Conservation (phyloP, 92 coral and sea anemone genomes). For the Heliopora coerulea region DNA sequence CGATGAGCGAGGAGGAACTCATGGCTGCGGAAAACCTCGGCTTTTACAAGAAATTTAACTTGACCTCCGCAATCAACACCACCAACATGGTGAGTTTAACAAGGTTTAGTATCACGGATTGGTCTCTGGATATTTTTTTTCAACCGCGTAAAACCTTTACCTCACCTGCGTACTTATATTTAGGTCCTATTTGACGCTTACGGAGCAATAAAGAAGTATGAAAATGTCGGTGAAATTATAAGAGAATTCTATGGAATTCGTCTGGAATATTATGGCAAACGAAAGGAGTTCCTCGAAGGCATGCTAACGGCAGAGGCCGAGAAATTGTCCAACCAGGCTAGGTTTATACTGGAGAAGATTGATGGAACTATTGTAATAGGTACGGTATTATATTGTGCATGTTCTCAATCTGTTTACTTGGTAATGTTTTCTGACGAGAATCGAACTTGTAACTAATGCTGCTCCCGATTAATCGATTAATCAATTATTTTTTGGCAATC, state of each 20-base stretch:
- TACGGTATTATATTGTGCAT: no score
- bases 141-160: no score
- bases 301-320: constrained; percentile 86
- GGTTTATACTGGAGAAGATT: constrained; percentile 92
- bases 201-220: constrained; percentile 91
- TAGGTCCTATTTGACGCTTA: constrained; percentile 88
- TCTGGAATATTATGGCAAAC: constrained; percentile 70
- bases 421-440: no score
- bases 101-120: no score
- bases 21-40: constrained; percentile 79
- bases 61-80: constrained; percentile 61
- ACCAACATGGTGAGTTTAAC: constrained; percentile 76
- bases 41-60: constrained; percentile 83
- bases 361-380: constrained; percentile 87
- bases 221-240: constrained; percentile 59
- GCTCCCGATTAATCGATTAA: no score
- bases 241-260: constrained; percentile 77
- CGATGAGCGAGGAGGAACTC: constrained; percentile 84
- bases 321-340: constrained; percentile 79
- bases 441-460: no score
- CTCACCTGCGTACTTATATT: no score
- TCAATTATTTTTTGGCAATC: no score
- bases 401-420: no score
- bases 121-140: no score
- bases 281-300: constrained; percentile 87